A percentile compares a stretch with the other conserved stretches of the same genome.
Conservation (phyloP, 2,888 invertebrate genomes). For the Ectemnius lituratus region DNA sequence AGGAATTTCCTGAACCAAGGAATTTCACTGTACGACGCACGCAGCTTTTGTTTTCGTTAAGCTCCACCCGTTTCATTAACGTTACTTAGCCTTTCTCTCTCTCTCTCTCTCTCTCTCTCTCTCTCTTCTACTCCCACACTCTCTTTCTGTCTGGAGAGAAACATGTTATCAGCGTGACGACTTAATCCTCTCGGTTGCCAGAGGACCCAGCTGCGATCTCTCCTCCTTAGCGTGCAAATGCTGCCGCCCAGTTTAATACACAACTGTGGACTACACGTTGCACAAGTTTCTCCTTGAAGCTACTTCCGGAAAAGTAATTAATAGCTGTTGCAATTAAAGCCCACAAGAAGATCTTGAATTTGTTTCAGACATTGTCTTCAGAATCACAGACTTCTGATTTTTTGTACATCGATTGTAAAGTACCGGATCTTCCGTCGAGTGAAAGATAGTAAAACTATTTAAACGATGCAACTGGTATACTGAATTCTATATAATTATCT, state of each 20-base stretch:
- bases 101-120: too few relatives aligned
- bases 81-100: not conserved
- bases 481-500: not conserved
- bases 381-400: too few relatives aligned
- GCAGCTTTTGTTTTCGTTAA: conserved; percentile 5
- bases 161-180: conserved; percentile 3
- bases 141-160: conserved; percentile 3
- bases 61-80: conserved; percentile 5
- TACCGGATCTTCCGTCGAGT: not conserved
- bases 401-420: too few relatives aligned
- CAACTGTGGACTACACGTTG: not conserved
- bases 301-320: not conserved
- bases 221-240: not conserved
- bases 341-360: not conserved
- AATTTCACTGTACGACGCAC: not conserved
- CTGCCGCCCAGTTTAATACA: not conserved
- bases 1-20: not conserved
- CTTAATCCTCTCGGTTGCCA: conserved; percentile 1
- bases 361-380: too few relatives aligned
- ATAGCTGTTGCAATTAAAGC: not conserved
- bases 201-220: conserved; percentile 1
- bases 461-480: not conserved
- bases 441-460: conserved; percentile 1
- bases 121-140: not conserved
- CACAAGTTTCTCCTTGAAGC: not conserved